Percentiles rank a stretch among this genome's conserved stretches.
Evolutionary conservation across 2,113 vertebrate species (phyloP).

Genomic region (Eubucco bourcierii): DNA sequence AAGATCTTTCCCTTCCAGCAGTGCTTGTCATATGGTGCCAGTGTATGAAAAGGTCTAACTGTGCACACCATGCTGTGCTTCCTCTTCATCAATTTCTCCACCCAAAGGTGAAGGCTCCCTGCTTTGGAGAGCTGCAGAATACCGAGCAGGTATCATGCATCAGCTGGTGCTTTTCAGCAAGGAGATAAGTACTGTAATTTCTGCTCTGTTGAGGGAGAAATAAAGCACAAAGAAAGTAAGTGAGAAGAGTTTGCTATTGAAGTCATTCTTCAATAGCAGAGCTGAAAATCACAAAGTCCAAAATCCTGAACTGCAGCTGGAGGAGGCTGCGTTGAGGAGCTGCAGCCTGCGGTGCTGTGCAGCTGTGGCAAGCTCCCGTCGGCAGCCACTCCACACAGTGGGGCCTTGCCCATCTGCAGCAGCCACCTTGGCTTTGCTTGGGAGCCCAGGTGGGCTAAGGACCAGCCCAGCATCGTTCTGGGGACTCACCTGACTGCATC

Average conservation of each 20-base stretch:
- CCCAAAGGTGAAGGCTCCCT: not conserved
- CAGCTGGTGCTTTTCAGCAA: conserved; percentile 28
- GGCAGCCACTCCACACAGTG: rapidly evolving
- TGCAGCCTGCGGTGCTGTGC: not conserved
- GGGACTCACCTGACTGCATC: not conserved
- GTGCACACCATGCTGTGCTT: not conserved
- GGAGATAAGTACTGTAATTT: conserved; percentile 27
- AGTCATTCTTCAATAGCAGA: conserved; percentile 18
- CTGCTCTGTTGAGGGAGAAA: conserved; percentile 43
- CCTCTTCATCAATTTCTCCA: not conserved
- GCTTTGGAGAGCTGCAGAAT: not conserved
- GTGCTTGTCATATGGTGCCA: not conserved
- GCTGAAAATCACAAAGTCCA: not conserved
- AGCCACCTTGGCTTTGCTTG: not conserved
- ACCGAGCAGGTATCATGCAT: conserved; percentile 9
- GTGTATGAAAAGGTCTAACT: not conserved
- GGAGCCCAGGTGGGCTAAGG: not conserved
- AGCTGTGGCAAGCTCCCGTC: not conserved
- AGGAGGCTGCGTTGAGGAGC: not conserved
- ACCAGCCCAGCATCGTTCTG: not conserved
- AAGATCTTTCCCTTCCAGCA: not conserved
- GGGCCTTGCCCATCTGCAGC: not conserved
- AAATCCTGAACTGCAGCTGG: not conserved
- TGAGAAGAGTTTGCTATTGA: conserved; percentile 6
- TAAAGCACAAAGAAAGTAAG: conserved; percentile 9